Evolutionary conservation across 2,888 invertebrate species (phyloP).

Genomic region (Nysson spinosus): DNA sequence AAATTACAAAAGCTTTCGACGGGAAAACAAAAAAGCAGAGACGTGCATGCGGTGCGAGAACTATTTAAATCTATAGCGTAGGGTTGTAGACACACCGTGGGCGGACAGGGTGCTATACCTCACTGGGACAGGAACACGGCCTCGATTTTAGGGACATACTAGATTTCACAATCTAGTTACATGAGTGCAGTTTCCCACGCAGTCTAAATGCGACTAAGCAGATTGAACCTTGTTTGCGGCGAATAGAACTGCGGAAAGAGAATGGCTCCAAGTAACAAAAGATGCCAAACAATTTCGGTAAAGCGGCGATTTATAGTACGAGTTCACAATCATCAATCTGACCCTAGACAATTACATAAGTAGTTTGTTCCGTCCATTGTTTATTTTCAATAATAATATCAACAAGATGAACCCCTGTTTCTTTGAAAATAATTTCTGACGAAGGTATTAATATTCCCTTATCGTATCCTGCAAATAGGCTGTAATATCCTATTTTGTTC

Average conservation of each 20-base stretch:
- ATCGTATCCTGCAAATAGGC: no score
- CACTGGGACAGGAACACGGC: slow-evolving; percentile 63
- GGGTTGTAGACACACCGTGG: slow-evolving; percentile 57
- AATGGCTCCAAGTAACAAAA: slow-evolving; percentile 46
- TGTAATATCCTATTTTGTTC: no score
- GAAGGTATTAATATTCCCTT: no score
- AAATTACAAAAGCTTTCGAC: slow-evolving; percentile 43
- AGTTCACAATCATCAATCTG: slow-evolving; percentile 7
- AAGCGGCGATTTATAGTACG: slow-evolving; percentile 28
- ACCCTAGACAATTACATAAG: not conserved
- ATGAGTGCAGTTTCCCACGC: slow-evolving; percentile 65
- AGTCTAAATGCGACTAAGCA: slow-evolving; percentile 65
- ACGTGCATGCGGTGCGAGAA: slow-evolving; percentile 34
- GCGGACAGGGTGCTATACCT: slow-evolving; percentile 56
- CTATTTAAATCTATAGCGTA: slow-evolving; percentile 61
- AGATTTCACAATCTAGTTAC: slow-evolving; percentile 63
- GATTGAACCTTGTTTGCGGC: slow-evolving; percentile 67
- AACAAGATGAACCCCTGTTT: not conserved
- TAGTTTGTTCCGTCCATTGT: not conserved
- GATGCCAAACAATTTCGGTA: slow-evolving; percentile 47
- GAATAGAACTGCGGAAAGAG: slow-evolving; percentile 51
- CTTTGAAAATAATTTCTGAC: no score
- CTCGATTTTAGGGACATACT: slow-evolving; percentile 64
- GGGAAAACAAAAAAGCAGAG: slow-evolving; percentile 14
- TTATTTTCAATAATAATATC: not conserved